Conservation (phyloP, 2,888 invertebrate species). For the Drosophila anceps region DNA sequence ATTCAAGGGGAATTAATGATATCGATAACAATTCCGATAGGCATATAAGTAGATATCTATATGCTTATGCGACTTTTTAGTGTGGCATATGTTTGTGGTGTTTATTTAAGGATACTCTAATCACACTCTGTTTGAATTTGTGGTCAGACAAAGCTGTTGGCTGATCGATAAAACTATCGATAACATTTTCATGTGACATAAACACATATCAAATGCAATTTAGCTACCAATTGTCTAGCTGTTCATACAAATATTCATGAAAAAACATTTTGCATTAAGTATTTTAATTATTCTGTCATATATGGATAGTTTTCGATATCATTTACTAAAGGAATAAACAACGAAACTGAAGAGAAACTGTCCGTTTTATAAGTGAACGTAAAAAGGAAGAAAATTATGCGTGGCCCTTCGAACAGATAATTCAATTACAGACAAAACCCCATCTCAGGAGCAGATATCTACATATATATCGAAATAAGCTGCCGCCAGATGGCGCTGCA, state of each 20-base stretch:
- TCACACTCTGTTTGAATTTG: not conserved
- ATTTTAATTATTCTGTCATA: not conserved
- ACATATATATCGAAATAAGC: slow-evolving; percentile 16
- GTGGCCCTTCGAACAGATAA: not conserved
- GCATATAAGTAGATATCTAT: too few relatives aligned
- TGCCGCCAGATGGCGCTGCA: slow-evolving; percentile 27
- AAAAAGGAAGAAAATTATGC: not conserved
- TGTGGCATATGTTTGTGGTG: not conserved
- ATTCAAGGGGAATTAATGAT: not conserved
- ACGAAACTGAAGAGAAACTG: not conserved
- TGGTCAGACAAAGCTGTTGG: not conserved
- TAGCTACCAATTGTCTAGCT: not conserved
- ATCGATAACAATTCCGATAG: not conserved
- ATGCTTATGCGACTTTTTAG: too few relatives aligned
- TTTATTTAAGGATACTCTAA: not conserved
- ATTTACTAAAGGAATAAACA: not conserved
- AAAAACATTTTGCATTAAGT: not conserved
- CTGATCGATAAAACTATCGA: not conserved
- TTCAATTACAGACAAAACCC: not conserved
- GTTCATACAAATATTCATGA: not conserved
- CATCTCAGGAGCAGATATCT: not conserved
- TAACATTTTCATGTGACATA: not conserved
- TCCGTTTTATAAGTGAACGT: not conserved
- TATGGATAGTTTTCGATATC: not conserved
- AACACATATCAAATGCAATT: not conserved